Evolutionary conservation across 2,113 vertebrate genomes (phyloP).

Genomic region (Rhinolophus sinicus): DNA sequence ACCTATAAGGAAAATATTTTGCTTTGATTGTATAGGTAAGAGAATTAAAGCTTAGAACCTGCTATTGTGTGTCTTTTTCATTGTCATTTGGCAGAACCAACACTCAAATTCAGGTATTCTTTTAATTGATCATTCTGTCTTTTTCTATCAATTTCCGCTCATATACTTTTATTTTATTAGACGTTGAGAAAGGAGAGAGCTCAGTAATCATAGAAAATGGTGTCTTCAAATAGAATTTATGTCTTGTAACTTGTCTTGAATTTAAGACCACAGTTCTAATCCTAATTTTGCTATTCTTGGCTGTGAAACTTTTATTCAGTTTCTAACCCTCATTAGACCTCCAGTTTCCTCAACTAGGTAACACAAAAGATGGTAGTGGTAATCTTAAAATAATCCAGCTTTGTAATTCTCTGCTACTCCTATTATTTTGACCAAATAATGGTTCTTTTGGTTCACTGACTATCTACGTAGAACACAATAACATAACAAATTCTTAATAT

Average conservation of each 20-base stretch:
- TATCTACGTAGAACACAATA: not conserved
- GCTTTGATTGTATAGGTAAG: not conserved
- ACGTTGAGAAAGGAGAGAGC: not conserved
- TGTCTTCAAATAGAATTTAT: not conserved
- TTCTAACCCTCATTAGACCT: not conserved
- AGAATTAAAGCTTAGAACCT: not conserved
- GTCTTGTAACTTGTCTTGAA: not conserved
- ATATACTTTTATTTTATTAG: not conserved
- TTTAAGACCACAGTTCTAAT: not conserved
- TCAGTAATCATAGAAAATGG: not conserved
- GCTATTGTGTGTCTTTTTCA: not conserved
- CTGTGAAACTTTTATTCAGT: not conserved
- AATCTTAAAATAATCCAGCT: not conserved
- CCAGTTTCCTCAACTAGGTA: not conserved
- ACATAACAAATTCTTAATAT: not conserved
- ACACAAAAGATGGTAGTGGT: not conserved
- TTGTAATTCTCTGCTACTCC: not conserved
- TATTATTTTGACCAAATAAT: not conserved
- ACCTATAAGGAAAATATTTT: constrained; percentile 4
- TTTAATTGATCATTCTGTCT: not conserved
- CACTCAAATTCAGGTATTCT: not conserved
- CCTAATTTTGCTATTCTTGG: not conserved
- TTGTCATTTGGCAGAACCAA: not conserved
- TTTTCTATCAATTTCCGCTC: not conserved
- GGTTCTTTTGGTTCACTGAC: not conserved